These are phyloP conservation scores for Nesometra sesokonis DNA, from an alignment of 35 echinoderm and acorn worm genomes.

Conservation along the genomic window DNA sequence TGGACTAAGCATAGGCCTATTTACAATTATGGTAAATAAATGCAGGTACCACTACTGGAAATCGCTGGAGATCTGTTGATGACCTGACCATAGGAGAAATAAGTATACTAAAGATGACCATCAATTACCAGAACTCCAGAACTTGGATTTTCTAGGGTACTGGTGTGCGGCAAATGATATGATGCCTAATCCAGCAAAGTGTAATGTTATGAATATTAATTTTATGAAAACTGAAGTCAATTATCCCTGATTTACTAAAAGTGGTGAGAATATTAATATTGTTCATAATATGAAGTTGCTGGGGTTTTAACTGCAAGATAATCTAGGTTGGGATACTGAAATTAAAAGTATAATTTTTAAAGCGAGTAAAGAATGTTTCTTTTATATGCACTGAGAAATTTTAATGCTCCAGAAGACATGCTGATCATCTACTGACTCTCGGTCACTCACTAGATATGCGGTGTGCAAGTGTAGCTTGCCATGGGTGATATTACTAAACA, in stretches of 20 bases:
- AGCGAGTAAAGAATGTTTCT: not conserved
- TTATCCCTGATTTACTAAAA: not conserved
- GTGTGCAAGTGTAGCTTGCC: no score
- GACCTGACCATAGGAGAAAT: constrained; percentile 1
- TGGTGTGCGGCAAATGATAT: not conserved
- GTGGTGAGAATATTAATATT: not conserved
- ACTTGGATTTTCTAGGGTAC: not conserved
- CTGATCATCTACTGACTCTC: no score
- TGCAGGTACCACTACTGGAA: not conserved
- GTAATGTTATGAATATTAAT: not conserved
- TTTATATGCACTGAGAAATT: not conserved
- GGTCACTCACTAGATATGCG: no score
- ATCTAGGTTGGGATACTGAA: not conserved
- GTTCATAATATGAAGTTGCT: not conserved
- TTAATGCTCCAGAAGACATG: no score
- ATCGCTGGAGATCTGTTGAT: constrained; percentile 13
- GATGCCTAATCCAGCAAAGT: not conserved
- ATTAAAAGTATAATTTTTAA: not conserved
- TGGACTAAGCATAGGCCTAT: not conserved
- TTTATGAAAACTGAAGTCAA: not conserved
- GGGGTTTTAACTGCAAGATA: not conserved
- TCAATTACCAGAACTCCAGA: not conserved
- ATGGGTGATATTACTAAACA: no score
- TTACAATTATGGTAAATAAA: constrained; percentile 14
- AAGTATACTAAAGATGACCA: not conserved